Percentiles rank a stretch among this genome's conserved stretches.
Evolutionary conservation across 2,888 invertebrate genomes (phyloP).

Genomic region (Rambutsinella grinnellia): DNA sequence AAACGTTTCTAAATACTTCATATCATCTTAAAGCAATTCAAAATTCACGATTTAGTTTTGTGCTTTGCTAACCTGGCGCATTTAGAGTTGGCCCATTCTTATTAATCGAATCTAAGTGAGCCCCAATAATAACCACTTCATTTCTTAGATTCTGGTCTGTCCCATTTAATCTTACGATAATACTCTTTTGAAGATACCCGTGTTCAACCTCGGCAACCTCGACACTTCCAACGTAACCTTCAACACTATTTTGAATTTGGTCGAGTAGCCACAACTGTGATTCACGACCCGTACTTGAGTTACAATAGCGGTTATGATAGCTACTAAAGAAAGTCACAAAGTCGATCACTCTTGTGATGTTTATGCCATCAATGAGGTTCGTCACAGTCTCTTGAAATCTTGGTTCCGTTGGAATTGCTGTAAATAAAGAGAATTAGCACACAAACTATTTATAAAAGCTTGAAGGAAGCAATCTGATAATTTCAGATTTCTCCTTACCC

Average conservation of each 20-base stretch:
- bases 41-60: background rate
- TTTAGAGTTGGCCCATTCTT: background rate
- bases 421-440: background rate
- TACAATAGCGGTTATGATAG: slow-evolving; percentile 44
- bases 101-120: slow-evolving; percentile 52
- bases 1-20: too few species aligned
- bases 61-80: slow-evolving; percentile 22
- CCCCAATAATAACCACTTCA: slow-evolving; percentile 52
- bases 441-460: background rate
- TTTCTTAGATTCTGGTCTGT: slow-evolving; percentile 17
- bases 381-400: slow-evolving; percentile 24
- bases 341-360: background rate
- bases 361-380: background rate
- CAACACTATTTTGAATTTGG: slow-evolving; percentile 23
- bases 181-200: slow-evolving; percentile 30
- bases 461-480: background rate
- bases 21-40: too few species aligned
- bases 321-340: slow-evolving; percentile 34
- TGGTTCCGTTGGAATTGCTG: slow-evolving; percentile 19
- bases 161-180: slow-evolving; percentile 46
- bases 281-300: slow-evolving; percentile 1
- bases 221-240: slow-evolving; percentile 27
- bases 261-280: slow-evolving; percentile 28
- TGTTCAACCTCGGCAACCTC: slow-evolving; percentile 27
- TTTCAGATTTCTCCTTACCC: background rate